Conservation (phyloP, 2,797 vertebrate species). For the Australoheros facetus region DNA sequence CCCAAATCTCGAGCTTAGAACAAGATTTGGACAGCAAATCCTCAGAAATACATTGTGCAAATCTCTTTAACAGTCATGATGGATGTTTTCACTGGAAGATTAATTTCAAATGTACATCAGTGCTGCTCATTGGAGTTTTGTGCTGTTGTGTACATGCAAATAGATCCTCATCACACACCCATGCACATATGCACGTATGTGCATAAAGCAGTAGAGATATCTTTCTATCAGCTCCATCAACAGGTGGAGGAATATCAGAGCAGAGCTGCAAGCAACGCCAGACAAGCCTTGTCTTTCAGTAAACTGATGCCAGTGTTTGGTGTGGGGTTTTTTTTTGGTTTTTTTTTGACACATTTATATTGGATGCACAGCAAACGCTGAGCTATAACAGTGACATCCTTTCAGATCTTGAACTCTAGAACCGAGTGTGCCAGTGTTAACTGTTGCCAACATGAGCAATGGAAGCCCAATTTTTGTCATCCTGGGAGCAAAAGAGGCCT, state of each 20-base stretch:
- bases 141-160: neutral
- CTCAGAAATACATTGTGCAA: slow-evolving; percentile 27
- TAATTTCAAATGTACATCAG: slow-evolving; percentile 29
- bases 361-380: neutral
- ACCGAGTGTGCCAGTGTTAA: neutral
- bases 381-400: slow-evolving; percentile 36
- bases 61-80: slow-evolving; percentile 26
- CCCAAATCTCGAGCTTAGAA: slow-evolving; percentile 29
- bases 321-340: neutral
- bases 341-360: slow-evolving; percentile 28
- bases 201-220: neutral
- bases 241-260: slow-evolving; percentile 45
- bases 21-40: slow-evolving; percentile 32
- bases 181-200: slow-evolving; percentile 2
- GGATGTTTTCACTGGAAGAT: slow-evolving; percentile 8
- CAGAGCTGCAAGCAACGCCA: neutral
- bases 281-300: slow-evolving; percentile 56
- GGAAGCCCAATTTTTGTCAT: slow-evolving; percentile 27
- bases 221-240: slow-evolving; percentile 37
- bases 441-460: slow-evolving; percentile 38
- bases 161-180: slow-evolving; percentile 24
- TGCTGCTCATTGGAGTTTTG: neutral
- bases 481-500: slow-evolving; percentile 24
- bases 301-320: slow-evolving; percentile 13
- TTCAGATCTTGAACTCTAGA: slow-evolving; percentile 37